Evolutionary conservation across 1,140 invertebrate genomes (phyloP), one percentile per base, ranked within the genome.

Genomic region (Nymphalis io): DNA sequence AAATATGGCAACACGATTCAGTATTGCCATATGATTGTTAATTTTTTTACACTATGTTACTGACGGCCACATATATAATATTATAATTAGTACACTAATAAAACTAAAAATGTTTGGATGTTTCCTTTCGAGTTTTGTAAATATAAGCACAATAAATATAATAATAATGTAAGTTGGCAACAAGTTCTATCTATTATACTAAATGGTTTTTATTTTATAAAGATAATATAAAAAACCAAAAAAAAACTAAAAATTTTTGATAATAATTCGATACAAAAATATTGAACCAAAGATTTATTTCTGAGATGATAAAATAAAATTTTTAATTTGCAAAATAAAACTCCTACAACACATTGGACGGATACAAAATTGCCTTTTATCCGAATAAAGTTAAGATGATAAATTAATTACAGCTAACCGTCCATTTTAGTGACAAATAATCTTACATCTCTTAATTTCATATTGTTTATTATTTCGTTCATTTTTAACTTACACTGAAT

Each of bases 311-410:
- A 18, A 51, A 51, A 51, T 46, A 46, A 51, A 21, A 51, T n/a
- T 51, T 27, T 55, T 27, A 55, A 51, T 20, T 16, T 27, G 51
- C 51, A 55, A 55, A 51, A 55, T n/a, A 55, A 55, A 55, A 55
- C 21, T 44, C n/a, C 40, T 60, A 70, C 39, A 60, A 40, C 53
- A 39, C 12, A 73, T 66, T 83, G 83, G 83, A 85, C 83, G 83
- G 83, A 85, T 75, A 70, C 57, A 70, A 79, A 80, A 82, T 83
- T 85, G 81, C 76, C 83, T 75, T 62, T 21, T 58, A 55, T 55
- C 51, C 51, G 42, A 60, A 21, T 42, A 44, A 42, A 60, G 15
- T 60, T 20, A 18, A 59, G 10, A 8, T 33, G 39, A 40, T 18
- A 59, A 38, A 59, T 8, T 59, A 20, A 11, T 51, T 11, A 20